These are phyloP conservation scores for Mythimna ferrago DNA, from an alignment of 2,888 invertebrate genomes.

Conservation along the genomic window DNA sequence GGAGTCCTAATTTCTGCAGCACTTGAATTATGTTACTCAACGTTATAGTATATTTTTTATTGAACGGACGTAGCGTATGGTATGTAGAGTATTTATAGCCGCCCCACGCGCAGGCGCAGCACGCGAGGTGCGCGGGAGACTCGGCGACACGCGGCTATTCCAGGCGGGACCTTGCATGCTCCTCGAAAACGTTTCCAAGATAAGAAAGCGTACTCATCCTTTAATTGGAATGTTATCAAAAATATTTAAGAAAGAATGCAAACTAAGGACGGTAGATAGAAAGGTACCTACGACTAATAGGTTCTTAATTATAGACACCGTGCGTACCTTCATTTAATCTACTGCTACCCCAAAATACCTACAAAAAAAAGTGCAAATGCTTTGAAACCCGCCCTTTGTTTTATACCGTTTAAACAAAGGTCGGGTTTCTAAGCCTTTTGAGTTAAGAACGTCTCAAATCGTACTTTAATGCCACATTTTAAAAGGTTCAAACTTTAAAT, in stretches of 20 bases:
- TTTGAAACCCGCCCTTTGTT: no score
- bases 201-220: constrained; percentile 38
- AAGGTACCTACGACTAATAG: not conserved
- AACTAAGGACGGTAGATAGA: not conserved
- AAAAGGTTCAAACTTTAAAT: no score
- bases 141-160: constrained; percentile 82
- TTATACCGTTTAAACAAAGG: no score
- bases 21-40: constrained; percentile 69
- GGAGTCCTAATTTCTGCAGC: constrained; percentile 62
- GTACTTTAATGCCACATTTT: no score
- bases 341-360: not conserved
- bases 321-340: not conserved
- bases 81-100: constrained; percentile 84
- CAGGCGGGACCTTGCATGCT: constrained; percentile 85
- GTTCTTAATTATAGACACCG: not conserved
- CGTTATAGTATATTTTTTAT: constrained; percentile 73
- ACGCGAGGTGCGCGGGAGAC: constrained; percentile 85
- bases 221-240: constrained; percentile 5
- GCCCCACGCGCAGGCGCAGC: constrained; percentile 86
- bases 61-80: constrained; percentile 79
- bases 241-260: not conserved
- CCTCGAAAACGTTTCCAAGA: constrained; percentile 50
- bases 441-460: no score
- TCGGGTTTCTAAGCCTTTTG: no score
- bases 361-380: no score